Evolutionary conservation across 2,797 vertebrate species (phyloP).

Genomic region (Bradypus variegatus): DNA sequence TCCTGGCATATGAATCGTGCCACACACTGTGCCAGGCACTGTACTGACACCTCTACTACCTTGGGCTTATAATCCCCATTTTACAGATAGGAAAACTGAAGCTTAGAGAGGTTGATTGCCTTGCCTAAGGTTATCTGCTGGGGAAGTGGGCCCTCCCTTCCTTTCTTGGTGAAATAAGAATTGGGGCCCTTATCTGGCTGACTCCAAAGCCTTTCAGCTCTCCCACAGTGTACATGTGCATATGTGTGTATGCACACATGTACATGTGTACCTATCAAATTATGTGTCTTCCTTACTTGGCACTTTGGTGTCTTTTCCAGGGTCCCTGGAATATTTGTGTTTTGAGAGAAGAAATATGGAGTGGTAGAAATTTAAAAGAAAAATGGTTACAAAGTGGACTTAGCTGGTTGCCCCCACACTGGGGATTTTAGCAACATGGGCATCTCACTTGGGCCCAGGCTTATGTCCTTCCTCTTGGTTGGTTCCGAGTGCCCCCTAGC

Average conservation of each 20-base stretch:
- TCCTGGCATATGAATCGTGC: not conserved
- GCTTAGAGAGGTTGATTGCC: not conserved
- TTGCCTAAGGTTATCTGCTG: not conserved
- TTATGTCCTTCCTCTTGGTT: not conserved
- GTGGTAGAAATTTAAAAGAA: not conserved
- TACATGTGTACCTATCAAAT: not conserved
- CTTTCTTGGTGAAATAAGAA: not conserved
- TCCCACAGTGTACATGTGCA: not conserved
- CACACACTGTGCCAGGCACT: too few species aligned
- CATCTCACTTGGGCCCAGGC: not conserved
- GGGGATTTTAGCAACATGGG: not conserved
- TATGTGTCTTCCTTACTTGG: not conserved
- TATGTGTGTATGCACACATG: not conserved
- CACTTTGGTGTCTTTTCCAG: not conserved
- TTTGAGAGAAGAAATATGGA: slow-evolving; percentile 15
- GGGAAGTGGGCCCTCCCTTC: not conserved
- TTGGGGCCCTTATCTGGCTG: not conserved
- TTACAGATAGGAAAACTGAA: slow-evolving; percentile 4
- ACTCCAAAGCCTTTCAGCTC: not conserved
- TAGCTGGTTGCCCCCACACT: not conserved
- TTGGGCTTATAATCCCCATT: not conserved
- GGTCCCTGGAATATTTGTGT: not conserved
- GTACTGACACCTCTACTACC: not conserved
- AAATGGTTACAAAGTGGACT: not conserved
- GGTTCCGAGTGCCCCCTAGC: not conserved